These are phyloP conservation scores for Ammospiza caudacuta DNA, from an alignment of 2,113 vertebrate genomes.

Conservation along the genomic window DNA sequence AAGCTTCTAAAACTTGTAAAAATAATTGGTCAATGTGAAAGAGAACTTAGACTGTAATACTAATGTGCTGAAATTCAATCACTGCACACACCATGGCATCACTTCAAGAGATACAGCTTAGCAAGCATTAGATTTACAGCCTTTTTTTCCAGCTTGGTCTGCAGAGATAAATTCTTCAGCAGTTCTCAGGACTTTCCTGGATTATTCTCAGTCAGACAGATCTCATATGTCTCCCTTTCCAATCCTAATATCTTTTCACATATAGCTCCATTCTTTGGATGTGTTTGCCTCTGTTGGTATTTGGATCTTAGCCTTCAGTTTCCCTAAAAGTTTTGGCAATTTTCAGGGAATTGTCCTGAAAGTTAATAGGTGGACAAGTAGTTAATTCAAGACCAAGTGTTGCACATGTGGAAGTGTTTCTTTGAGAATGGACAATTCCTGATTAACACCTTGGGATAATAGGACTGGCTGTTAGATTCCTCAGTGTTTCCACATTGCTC, in stretches of 20 bases:
- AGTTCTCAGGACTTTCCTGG: not conserved
- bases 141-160: not conserved
- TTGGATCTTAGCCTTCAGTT: not conserved
- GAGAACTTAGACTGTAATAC: not conserved
- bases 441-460: not conserved
- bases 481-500: not conserved
- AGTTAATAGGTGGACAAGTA: not conserved
- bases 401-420: not conserved
- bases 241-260: not conserved
- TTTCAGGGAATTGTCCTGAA: not conserved
- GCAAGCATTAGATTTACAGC: conserved; percentile 9
- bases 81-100: not conserved
- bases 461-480: not conserved
- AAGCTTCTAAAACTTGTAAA: conserved; percentile 23
- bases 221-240: not conserved
- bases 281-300: not conserved
- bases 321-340: not conserved
- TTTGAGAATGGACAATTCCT: not conserved
- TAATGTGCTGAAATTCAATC: conserved; percentile 16
- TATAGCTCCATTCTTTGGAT: not conserved
- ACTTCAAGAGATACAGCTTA: not conserved
- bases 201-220: not conserved
- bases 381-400: not conserved
- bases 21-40: not conserved
- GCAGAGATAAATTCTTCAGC: not conserved